Conservation (phyloP, 2,113 vertebrate genomes). For the Phylloscopus trochilus region DNA sequence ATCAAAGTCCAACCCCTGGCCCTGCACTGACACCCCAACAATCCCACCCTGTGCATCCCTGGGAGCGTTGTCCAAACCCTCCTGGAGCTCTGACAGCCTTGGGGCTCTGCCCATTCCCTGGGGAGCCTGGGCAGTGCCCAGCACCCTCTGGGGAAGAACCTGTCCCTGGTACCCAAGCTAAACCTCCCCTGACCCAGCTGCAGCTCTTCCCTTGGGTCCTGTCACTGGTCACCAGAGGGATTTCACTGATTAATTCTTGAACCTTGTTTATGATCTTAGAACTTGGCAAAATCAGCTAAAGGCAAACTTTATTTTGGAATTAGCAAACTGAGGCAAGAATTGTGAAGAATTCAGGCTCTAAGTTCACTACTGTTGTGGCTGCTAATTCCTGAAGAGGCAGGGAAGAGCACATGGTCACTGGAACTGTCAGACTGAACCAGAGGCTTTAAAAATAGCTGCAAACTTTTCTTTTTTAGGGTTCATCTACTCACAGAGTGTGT, state of each 20-base stretch:
- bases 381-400: background rate
- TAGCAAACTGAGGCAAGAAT: background rate
- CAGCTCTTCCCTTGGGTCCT: accelerated
- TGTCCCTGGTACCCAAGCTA: accelerated
- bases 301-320: background rate
- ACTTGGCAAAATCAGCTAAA: background rate
- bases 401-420: background rate
- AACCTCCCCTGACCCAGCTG: accelerated
- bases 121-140: background rate
- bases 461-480: background rate
- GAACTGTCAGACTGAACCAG: background rate
- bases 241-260: background rate
- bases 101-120: background rate
- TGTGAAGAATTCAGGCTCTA: background rate
- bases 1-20: accelerated
- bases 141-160: background rate
- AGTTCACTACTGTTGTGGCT: background rate
- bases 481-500: background rate
- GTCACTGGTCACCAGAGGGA: background rate
- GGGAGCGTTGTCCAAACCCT: accelerated
- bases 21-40: background rate
- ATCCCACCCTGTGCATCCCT: background rate
- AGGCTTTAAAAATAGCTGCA: background rate
- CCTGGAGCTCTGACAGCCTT: background rate
- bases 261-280: background rate